These are phyloP conservation scores for Actinemys pallida DNA, from an alignment of 2,113 vertebrate species.

Conservation along the genomic window DNA sequence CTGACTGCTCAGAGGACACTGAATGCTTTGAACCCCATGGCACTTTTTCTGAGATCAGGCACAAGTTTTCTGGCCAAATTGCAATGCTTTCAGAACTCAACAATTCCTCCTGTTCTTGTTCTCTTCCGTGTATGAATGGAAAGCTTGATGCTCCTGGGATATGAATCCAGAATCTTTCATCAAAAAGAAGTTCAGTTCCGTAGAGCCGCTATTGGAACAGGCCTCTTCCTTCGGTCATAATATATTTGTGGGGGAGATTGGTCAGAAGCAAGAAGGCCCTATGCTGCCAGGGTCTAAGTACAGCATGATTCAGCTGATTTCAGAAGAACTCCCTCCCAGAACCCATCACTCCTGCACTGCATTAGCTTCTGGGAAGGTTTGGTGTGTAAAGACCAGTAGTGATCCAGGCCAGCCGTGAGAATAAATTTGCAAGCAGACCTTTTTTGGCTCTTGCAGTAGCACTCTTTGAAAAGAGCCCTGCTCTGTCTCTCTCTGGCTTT, in stretches of 20 bases:
- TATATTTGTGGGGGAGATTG: background rate
- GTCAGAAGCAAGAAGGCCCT: background rate
- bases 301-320: background rate
- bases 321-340: background rate
- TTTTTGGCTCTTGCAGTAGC: constrained; percentile 53
- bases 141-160: constrained; percentile 8
- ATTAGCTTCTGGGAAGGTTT: constrained; percentile 53
- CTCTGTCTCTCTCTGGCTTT: constrained; percentile 59
- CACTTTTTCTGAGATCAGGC: background rate
- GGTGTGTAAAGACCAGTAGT: constrained; percentile 20
- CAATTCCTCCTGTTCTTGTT: constrained; percentile 6
- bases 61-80: constrained; percentile 6
- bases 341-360: background rate
- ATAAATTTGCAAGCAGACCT: constrained; percentile 41
- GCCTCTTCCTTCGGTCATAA: background rate
- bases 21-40: background rate
- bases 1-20: background rate
- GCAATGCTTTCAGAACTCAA: constrained; percentile 25
- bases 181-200: background rate
- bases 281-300: rapidly evolving
- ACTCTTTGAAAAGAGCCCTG: constrained; percentile 70
- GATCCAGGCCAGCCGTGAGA: constrained; percentile 24
- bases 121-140: background rate
- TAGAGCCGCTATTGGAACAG: background rate
- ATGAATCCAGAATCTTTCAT: background rate